phyloP scores from a whole-genome alignment of 2,797 vertebrate genomes.

The Eurystomus glaucurus region DNA sequence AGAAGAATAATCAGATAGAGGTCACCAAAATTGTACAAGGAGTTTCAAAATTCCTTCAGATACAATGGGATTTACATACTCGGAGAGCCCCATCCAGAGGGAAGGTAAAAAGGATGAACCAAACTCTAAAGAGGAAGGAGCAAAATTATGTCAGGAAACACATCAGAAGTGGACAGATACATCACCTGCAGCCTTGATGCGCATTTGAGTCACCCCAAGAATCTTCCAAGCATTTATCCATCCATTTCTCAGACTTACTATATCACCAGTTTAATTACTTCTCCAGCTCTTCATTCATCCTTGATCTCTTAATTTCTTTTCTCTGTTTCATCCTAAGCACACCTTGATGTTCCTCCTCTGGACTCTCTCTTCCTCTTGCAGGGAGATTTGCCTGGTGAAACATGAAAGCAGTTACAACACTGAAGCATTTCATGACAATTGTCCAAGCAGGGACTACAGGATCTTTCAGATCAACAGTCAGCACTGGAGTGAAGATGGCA shows the following conservation, averaged over 20 bases:
- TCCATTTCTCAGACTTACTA: neutral
- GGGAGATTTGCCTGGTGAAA: neutral
- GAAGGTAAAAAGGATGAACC: too few relatives aligned
- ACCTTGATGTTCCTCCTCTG: neutral
- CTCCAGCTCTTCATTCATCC: neutral
- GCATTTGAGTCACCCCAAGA: too few relatives aligned
- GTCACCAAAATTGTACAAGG: too few relatives aligned
- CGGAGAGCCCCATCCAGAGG: too few relatives aligned
- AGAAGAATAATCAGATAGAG: too few relatives aligned
- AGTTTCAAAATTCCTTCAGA: too few relatives aligned
- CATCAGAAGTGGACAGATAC: too few relatives aligned
- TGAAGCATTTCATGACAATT: accelerated
- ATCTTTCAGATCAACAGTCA: slow-evolving; percentile 50
- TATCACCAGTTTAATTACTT: neutral
- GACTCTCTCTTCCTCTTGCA: neutral
- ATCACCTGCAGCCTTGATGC: too few relatives aligned
- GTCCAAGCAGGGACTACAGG: neutral
- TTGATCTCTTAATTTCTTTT: neutral
- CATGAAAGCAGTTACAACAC: neutral
- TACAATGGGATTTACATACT: too few relatives aligned
- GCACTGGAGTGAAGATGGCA: slow-evolving; percentile 28
- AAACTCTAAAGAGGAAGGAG: too few relatives aligned
- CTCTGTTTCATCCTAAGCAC: neutral
- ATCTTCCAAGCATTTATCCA: neutral
- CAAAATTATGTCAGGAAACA: too few relatives aligned